Evolutionary conservation across 2,113 vertebrate genomes (phyloP).

Genomic region (Hypanus sabinus): DNA sequence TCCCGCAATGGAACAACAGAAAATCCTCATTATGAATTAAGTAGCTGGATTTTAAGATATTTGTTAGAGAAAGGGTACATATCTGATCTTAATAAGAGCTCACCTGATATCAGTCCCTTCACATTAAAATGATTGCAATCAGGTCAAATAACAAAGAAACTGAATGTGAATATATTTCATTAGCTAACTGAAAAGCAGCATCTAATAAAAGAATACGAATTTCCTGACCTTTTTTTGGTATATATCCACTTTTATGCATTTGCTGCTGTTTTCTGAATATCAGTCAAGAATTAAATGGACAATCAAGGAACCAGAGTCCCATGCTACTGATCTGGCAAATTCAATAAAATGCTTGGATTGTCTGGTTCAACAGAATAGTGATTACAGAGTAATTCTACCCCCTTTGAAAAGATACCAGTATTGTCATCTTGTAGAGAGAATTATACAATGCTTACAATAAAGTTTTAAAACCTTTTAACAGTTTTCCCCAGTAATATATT

Average conservation of each 20-base stretch:
- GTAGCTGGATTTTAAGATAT: background rate
- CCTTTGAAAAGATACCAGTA: background rate
- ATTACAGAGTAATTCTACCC: background rate
- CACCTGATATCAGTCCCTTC: background rate
- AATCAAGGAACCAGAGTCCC: background rate
- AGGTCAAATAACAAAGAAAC: background rate
- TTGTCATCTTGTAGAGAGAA: background rate
- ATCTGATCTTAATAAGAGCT: background rate
- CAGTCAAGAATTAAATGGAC: conserved; percentile 18
- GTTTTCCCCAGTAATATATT: background rate
- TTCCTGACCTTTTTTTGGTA: too few species aligned
- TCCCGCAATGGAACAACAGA: background rate
- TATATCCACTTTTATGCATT: background rate
- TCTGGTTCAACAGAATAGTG: background rate
- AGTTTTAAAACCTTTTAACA: background rate
- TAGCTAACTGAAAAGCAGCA: background rate
- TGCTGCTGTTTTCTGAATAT: background rate
- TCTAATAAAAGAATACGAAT: background rate
- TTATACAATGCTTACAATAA: background rate
- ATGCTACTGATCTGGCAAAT: background rate
- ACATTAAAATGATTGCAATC: background rate
- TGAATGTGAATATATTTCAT: background rate
- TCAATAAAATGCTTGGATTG: background rate
- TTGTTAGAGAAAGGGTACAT: background rate
- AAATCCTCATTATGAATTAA: background rate